phyloP scores from a whole-genome alignment of 1,140 invertebrate genomes.

The Steinernema khuongi region DNA sequence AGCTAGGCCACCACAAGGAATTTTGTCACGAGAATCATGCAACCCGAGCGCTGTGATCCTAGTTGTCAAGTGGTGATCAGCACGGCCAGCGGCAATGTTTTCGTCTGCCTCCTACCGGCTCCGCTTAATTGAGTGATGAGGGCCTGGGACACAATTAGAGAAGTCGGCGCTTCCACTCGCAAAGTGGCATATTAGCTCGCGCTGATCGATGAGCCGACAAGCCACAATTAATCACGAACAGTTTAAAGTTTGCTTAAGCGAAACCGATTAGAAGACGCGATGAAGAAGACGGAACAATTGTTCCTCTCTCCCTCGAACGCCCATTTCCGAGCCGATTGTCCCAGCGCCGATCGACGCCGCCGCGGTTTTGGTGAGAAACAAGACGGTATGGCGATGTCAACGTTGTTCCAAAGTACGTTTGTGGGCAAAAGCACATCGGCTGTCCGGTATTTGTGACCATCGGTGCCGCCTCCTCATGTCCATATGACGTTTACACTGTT shows the following conservation, averaged over 20 bases:
- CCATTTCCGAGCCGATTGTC: not conserved
- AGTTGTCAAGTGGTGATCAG: not conserved
- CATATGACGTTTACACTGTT: no score
- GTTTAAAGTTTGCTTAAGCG: slow-evolving; percentile 17
- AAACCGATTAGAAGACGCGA: not conserved
- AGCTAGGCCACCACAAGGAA: no score
- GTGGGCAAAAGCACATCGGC: no score
- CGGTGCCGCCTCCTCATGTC: no score
- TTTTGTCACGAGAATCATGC: not conserved
- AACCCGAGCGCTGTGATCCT: not conserved
- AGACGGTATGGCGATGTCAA: no score
- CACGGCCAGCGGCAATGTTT: not conserved
- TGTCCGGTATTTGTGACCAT: no score
- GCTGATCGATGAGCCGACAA: slow-evolving; percentile 11
- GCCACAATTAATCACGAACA: slow-evolving; percentile 14
- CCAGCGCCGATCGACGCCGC: not conserved
- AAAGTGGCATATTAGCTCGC: slow-evolving; percentile 14
- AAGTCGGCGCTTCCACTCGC: slow-evolving; percentile 12
- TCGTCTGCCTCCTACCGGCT: not conserved
- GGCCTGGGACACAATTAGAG: not conserved
- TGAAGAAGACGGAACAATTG: slow-evolving; percentile 11
- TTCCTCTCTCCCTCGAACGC: not conserved
- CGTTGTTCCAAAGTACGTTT: no score
- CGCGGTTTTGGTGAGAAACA: not conserved
- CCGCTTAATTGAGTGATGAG: not conserved